Conservation (phyloP, 2,113 vertebrate genomes). For the Plestiodon gilberti region DNA sequence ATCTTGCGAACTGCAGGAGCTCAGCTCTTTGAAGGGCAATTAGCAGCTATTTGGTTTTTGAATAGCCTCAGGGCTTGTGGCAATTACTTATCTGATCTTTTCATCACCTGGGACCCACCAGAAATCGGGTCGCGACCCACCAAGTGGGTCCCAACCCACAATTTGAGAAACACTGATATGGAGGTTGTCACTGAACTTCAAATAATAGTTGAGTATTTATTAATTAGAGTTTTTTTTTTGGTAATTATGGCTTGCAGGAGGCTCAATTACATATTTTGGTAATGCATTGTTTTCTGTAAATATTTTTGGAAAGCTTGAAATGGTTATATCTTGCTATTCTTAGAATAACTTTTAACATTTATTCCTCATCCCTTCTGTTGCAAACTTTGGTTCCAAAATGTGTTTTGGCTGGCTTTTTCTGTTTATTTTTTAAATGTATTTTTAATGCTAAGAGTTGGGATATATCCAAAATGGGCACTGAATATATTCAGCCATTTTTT, state of each 20-base stretch:
- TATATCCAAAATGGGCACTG: background rate
- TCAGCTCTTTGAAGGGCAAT: too few relatives aligned
- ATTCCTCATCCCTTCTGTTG: slow-evolving; percentile 51
- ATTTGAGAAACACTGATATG: slow-evolving; percentile 65
- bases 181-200: slow-evolving; percentile 71
- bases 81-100: too few relatives aligned
- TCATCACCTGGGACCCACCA: too few relatives aligned
- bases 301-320: slow-evolving; percentile 45
- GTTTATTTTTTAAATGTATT: background rate
- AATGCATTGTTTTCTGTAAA: slow-evolving; percentile 58
- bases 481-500: background rate
- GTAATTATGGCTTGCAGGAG: slow-evolving; percentile 65
- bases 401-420: background rate
- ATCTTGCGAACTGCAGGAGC: too few relatives aligned
- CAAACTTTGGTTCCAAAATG: slow-evolving; percentile 31
- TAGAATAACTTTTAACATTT: slow-evolving; percentile 59
- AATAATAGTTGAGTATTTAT: slow-evolving; percentile 74
- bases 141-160: too few relatives aligned
- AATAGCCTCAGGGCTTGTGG: too few relatives aligned
- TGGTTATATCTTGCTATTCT: slow-evolving; percentile 52
- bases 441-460: background rate
- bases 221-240: slow-evolving; percentile 65
- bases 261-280: slow-evolving; percentile 31
- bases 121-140: too few relatives aligned
- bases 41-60: too few relatives aligned